Evolutionary conservation across 2,888 invertebrate species (phyloP).

Genomic region (Cantharis flavilabris): DNA sequence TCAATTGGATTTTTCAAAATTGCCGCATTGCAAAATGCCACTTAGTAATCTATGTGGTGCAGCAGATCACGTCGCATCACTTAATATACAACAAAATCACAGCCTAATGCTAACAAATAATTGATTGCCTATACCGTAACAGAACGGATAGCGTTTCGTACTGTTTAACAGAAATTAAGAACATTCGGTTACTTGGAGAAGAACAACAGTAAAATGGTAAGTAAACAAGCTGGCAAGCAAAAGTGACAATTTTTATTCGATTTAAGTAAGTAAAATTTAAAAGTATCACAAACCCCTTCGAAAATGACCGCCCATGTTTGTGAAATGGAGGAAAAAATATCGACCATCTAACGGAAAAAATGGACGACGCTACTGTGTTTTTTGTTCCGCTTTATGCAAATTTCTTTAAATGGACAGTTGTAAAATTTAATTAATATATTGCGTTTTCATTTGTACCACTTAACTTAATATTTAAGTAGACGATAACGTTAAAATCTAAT

Average conservation of each 20-base stretch:
- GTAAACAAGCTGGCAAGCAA: not conserved
- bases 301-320: not conserved
- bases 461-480: not conserved
- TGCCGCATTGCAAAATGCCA: not conserved
- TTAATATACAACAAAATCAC: not conserved
- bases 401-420: not conserved
- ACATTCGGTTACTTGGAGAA: not conserved
- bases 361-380: not conserved
- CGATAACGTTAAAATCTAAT: not conserved
- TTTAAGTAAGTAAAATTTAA: not conserved
- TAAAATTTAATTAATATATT: not conserved
- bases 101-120: not conserved
- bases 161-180: constrained; percentile 1
- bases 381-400: not conserved
- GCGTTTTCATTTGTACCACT: not conserved
- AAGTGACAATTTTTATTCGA: not conserved
- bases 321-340: not conserved
- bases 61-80: not conserved
- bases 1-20: not conserved
- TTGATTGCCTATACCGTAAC: constrained; percentile 2
- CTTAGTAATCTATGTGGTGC: not conserved
- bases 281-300: not conserved
- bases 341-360: not conserved
- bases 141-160: constrained; percentile 3
- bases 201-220: not conserved